These are phyloP conservation scores for Cathartes aura DNA, from an alignment of 2,113 vertebrate species.

Conservation along the genomic window DNA sequence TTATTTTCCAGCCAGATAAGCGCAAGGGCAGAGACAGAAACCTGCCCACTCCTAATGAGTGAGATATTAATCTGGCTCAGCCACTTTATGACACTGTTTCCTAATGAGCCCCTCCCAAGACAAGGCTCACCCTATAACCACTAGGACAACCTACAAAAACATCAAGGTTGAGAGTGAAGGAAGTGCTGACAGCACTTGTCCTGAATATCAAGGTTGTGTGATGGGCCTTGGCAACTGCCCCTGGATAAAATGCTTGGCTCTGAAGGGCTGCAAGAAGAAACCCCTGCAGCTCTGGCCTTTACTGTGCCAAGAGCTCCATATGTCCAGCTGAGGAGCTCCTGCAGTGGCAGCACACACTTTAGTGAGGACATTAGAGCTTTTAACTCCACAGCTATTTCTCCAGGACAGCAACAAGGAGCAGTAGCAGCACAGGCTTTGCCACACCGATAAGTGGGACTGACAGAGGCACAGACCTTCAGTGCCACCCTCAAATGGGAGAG, in stretches of 20 bases:
- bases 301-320: neutral
- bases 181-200: fast-evolving
- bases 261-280: neutral
- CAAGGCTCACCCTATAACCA: neutral
- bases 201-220: fast-evolving
- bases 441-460: neutral
- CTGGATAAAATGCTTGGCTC: neutral
- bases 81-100: neutral
- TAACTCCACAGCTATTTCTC: neutral
- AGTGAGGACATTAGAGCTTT: neutral
- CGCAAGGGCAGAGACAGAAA: fast-evolving
- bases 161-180: neutral
- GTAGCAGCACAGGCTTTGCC: neutral
- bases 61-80: neutral
- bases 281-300: neutral
- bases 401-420: neutral
- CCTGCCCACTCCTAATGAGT: neutral
- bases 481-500: neutral
- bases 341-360: neutral
- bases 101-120: neutral
- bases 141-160: neutral
- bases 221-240: neutral
- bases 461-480: neutral
- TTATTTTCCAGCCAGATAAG: neutral
- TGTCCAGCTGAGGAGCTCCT: neutral